These are phyloP conservation scores for Archaeoteleia sp. DNA, from an alignment of 2,888 invertebrate genomes.

Conservation along the genomic window DNA sequence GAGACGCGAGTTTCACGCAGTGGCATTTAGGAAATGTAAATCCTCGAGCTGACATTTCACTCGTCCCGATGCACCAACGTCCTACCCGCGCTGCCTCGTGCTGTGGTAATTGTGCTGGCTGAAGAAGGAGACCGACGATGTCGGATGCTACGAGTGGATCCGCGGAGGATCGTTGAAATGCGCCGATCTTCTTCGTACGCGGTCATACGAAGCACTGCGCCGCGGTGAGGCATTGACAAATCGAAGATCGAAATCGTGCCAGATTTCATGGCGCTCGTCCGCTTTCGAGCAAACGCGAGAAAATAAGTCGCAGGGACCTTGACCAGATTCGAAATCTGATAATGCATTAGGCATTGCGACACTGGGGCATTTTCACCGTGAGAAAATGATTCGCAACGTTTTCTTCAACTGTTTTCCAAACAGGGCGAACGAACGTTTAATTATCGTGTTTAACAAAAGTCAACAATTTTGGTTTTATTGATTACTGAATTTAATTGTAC, in stretches of 20 bases:
- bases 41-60: too few relatives aligned
- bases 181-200: not conserved
- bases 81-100: too few relatives aligned
- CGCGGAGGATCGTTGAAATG: not conserved
- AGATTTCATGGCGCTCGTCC: slow-evolving; percentile 12
- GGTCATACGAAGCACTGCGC: not conserved
- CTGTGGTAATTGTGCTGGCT: slow-evolving; percentile 9
- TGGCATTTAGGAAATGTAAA: too few relatives aligned
- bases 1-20: too few relatives aligned
- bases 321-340: slow-evolving; percentile 10
- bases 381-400: too few relatives aligned
- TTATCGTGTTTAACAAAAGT: too few relatives aligned
- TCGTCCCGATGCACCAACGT: too few relatives aligned
- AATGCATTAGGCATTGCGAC: not conserved
- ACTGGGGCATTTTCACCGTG: not conserved
- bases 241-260: slow-evolving; percentile 14
- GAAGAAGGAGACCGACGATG: slow-evolving; percentile 3
- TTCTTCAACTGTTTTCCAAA: too few relatives aligned
- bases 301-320: slow-evolving; percentile 11
- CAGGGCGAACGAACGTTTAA: too few relatives aligned
- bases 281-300: slow-evolving; percentile 4
- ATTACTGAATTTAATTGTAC: too few relatives aligned
- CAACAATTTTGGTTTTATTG: too few relatives aligned
- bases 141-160: not conserved
- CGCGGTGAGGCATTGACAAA: slow-evolving; percentile 17